Evolutionary conservation across 2,888 invertebrate genomes (phyloP), one percentile per base, ranked within the genome.

Genomic region (Oscheius sp.): DNA sequence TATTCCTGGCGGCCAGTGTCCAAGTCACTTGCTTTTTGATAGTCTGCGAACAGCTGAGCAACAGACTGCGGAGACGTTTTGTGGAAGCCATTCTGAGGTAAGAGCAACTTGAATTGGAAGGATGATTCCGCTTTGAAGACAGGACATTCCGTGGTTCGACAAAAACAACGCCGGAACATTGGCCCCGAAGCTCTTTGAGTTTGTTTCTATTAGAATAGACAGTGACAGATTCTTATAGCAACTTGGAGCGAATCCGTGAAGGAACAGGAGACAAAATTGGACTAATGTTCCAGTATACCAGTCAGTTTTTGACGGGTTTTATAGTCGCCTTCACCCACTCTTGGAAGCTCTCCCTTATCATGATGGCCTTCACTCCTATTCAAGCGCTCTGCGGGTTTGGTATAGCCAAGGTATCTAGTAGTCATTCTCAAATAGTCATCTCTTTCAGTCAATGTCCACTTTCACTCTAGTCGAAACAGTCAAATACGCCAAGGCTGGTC

Each of bases 151-250:
- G 5, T 83, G 82, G 82, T 91, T 89, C 82, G 91, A 91, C 79
- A 89, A 88, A 32, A 90, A 91, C 80, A 89, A 90, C 75, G 89
- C 89, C 29, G 91, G 91, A 57, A 90, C 91, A 79, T 86, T 92
- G 51, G 90, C 91, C 1, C 89, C 90, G 1, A 90, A 91, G 80
- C 85, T 92, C 7, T 90, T 91, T n/a, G 91, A 91, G 91, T 91
- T 87, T 85, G 89, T 62, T 42, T 7, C 7, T 42, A 5, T 7
- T 5, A 42, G 7, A 5, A 42, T 42, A 5, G 3, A 42, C 3
- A 42, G 42, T 5, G 7, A 7, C 42, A 7, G 7, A 42, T 5
- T 42, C 21, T 51, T 82, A 59, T 77, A 87, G 87, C 76, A 86
- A 89, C 65, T 73, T 89, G 73, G 89, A 88, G 70, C 78, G 88